phyloP scores from a whole-genome alignment of 2,888 invertebrate species.

The Rhingia rostrata region DNA sequence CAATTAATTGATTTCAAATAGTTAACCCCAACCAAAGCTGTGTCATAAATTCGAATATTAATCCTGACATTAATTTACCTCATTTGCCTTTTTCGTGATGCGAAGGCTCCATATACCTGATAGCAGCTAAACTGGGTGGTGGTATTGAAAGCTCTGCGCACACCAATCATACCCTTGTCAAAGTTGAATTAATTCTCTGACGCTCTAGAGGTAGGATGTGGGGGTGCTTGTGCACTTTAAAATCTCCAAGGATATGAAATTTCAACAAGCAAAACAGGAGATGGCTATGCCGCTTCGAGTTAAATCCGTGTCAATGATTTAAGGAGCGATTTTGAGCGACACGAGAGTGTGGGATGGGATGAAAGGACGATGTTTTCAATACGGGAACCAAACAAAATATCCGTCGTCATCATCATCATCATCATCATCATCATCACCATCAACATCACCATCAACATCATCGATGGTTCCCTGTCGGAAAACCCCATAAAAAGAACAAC shows the following conservation, averaged over 20 bases:
- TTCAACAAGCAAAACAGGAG: constrained; percentile 16
- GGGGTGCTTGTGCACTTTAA: constrained; percentile 56
- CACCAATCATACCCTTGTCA: constrained; percentile 67
- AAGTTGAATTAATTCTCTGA: constrained; percentile 61
- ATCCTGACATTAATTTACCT: constrained; percentile 72
- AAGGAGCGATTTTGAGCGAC: constrained; percentile 43
- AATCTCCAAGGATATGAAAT: constrained; percentile 59
- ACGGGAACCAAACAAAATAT: constrained; percentile 19
- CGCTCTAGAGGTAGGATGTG: constrained; percentile 6
- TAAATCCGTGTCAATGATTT: constrained; percentile 67
- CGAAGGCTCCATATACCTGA: constrained; percentile 26
- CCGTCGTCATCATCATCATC: constrained; percentile 6
- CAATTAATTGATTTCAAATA: constrained; percentile 73
- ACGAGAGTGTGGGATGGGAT: background rate
- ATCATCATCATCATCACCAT: constrained; percentile 17
- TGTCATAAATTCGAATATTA: constrained; percentile 72
- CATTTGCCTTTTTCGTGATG: constrained; percentile 44
- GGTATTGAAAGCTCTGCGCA: background rate
- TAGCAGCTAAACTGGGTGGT: constrained; percentile 16
- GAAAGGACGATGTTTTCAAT: background rate
- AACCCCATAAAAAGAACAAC: constrained; percentile 31
- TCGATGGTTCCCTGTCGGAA: constrained; percentile 34
- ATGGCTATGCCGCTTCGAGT: constrained; percentile 45
- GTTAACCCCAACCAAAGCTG: constrained; percentile 60
- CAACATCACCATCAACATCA: constrained; percentile 34